Conservation (phyloP, 2,888 invertebrate genomes). For the Empis livida region DNA sequence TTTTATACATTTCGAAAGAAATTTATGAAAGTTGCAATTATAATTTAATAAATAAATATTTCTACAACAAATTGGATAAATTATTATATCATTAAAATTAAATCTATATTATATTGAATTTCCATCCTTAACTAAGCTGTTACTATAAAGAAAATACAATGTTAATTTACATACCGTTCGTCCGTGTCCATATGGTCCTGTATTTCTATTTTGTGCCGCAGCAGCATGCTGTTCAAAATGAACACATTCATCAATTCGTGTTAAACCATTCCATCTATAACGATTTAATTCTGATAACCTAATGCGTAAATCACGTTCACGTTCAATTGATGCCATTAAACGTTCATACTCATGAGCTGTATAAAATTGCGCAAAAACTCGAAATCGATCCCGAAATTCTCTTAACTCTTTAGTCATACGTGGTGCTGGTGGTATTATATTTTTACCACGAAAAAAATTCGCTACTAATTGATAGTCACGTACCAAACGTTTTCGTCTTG, state of each 20-base stretch:
- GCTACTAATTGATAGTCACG: slow-evolving; percentile 83
- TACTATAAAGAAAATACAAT: background rate
- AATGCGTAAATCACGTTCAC: slow-evolving; percentile 72
- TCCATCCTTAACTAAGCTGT: background rate
- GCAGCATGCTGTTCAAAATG: slow-evolving; percentile 75
- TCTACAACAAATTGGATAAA: no score
- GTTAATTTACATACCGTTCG: slow-evolving; percentile 30
- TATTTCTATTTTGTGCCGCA: slow-evolving; percentile 43
- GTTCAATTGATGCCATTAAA: slow-evolving; percentile 61
- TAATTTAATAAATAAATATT: no score
- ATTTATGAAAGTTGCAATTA: no score
- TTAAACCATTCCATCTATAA: slow-evolving; percentile 76
- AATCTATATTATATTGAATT: no score
- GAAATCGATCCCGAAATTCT: slow-evolving; percentile 64
- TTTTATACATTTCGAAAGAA: no score
- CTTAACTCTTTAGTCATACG: slow-evolving; percentile 38
- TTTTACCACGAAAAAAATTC: slow-evolving; percentile 59
- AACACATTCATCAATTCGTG: slow-evolving; percentile 68
- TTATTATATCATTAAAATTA: no score
- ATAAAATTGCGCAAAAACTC: slow-evolving; percentile 79
- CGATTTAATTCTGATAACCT: slow-evolving; percentile 71
- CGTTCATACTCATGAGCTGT: slow-evolving; percentile 74
- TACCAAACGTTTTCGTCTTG: slow-evolving; percentile 77
- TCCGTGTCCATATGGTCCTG: slow-evolving; percentile 34
- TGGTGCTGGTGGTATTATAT: slow-evolving; percentile 30